Base-by-base conservation (phyloP, 2,113 vertebrate genomes). In the Aramus guarauna region DNA sequence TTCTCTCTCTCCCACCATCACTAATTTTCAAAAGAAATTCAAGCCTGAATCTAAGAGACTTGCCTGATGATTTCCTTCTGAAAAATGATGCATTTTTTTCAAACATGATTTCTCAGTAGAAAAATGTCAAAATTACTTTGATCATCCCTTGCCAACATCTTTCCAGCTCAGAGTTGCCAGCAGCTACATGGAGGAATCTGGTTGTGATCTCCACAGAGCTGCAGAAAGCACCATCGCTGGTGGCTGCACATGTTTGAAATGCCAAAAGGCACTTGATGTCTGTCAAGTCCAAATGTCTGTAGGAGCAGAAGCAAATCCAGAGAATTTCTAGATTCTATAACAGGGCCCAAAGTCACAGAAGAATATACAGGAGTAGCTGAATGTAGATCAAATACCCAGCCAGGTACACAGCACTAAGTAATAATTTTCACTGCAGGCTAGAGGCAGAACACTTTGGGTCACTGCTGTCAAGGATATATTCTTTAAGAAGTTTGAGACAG, bases 201-300 rank as follows among this genome's bases (percentile, higher is more conserved):
- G 52, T 41, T 81, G 67, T 52, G 45, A 30, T 84, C 50, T 67
- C 26, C 0, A 0, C 2, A 19, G 86, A 89, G 34, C 30, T 15
- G 27, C 2, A 15, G 41, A 62, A 64, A 63, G 9, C 16, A 11
- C 19, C 6, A 3, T 56, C 0, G 0, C 7, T 21, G n/a, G 37
- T 20, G 17, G 12, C 3, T 3, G 6, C 3, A 4, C 1, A 2
- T 0, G 1, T 30, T 74, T 1, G 1, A 26, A 71, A 59, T 3
- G 11, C 63, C 50, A 68, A 92, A 56, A 84, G 68, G 29, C 22
- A 29, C 48, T 8, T 0, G 0, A n/a, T 6, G 18, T 26, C 50
- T 64, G 41, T 64, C 47, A 60, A 48, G 15, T 12, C 19, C 30
- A 34, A 71, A 32, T 5, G 9, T 48, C 71, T 67, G 15, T 5